Evolutionary conservation across 2,113 vertebrate genomes (phyloP).

Genomic region (Aix galericulata): DNA sequence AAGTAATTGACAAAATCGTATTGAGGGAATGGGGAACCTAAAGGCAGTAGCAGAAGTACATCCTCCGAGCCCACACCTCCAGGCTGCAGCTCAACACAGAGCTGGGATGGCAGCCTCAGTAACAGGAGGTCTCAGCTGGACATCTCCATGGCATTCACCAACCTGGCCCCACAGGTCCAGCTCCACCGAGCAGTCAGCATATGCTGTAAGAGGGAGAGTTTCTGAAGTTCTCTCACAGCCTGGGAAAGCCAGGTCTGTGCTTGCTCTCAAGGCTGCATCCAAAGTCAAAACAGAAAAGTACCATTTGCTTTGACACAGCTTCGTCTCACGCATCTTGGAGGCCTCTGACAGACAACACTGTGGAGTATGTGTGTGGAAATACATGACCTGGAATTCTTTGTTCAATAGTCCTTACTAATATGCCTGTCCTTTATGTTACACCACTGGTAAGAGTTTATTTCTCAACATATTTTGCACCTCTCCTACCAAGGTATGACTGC

Average conservation of each 20-base stretch:
- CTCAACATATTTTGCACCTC: not conserved
- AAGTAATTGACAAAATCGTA: not conserved
- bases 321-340: not conserved
- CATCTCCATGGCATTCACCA: accelerated
- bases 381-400: not conserved
- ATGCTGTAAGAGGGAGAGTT: accelerated
- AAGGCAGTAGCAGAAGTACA: not conserved
- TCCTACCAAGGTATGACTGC: not conserved
- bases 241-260: not conserved
- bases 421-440: not conserved
- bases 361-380: not conserved
- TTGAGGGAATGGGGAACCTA: not conserved
- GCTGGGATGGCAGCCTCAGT: accelerated
- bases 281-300: not conserved
- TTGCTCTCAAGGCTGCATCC: not conserved
- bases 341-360: not conserved
- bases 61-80: not conserved
- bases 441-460: not conserved
- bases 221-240: not conserved
- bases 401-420: not conserved
- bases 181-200: accelerated
- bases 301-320: not conserved
- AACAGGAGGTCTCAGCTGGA: not conserved
- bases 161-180: accelerated
- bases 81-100: not conserved